phyloP scores from a whole-genome alignment of 2,888 invertebrate species.

The Phorcus lineatus region DNA sequence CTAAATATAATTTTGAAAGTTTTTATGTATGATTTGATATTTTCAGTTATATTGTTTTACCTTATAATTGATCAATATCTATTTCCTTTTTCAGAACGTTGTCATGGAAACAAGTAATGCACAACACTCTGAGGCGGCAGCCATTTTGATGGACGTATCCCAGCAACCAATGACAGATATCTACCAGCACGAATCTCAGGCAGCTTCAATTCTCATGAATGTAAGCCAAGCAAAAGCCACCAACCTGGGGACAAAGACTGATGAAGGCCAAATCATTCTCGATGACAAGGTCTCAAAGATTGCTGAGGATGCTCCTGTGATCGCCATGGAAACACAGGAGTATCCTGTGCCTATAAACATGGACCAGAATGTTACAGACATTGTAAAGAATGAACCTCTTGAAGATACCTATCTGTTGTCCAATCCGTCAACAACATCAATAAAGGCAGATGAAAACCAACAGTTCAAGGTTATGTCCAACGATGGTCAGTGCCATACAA shows the following conservation, averaged over 20 bases:
- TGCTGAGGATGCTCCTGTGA: too few relatives aligned
- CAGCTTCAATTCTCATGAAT: background rate
- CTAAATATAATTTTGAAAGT: too few relatives aligned
- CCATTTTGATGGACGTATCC: slow-evolving; percentile 19
- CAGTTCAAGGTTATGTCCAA: slow-evolving; percentile 6
- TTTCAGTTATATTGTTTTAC: too few relatives aligned
- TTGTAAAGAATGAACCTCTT: background rate
- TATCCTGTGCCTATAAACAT: background rate
- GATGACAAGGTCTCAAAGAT: too few relatives aligned
- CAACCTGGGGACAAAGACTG: background rate
- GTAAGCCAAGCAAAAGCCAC: background rate
- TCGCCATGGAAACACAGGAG: background rate
- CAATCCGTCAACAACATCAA: background rate
- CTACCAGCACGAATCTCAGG: background rate
- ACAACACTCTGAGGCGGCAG: background rate
- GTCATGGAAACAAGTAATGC: too few relatives aligned
- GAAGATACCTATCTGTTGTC: background rate
- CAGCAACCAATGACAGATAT: background rate
- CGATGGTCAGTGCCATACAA: slow-evolving; percentile 6
- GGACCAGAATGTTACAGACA: background rate
- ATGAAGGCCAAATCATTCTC: too few relatives aligned
- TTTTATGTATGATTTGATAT: too few relatives aligned
- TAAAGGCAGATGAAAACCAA: background rate
- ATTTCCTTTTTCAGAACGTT: too few relatives aligned
- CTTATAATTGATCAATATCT: too few relatives aligned